These are phyloP conservation scores for Microcebus lehilahytsara DNA, from an alignment of 2,113 vertebrate species.

Conservation along the genomic window DNA sequence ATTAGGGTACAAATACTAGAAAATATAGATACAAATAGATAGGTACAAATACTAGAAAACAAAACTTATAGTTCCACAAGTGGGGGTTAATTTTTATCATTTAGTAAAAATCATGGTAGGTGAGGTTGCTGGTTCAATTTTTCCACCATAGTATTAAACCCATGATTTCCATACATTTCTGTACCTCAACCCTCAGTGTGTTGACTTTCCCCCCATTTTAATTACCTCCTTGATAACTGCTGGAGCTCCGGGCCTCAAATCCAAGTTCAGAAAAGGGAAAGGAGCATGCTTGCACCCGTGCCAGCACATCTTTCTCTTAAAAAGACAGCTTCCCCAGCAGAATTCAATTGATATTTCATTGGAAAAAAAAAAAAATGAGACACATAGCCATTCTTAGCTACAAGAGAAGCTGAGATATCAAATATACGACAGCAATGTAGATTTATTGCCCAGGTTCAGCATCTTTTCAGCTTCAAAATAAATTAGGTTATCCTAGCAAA, in stretches of 20 bases:
- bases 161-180: background rate
- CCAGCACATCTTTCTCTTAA: background rate
- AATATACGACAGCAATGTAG: background rate
- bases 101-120: background rate
- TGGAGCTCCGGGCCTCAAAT: background rate
- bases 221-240: background rate
- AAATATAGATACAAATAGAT: background rate
- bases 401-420: background rate
- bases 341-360: background rate
- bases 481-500: background rate
- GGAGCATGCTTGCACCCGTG: background rate
- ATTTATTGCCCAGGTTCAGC: background rate
- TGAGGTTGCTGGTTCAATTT: background rate
- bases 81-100: background rate
- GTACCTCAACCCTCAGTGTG: background rate
- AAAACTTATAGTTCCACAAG: background rate
- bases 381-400: background rate
- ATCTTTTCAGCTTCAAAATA: background rate
- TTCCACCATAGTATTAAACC: background rate
- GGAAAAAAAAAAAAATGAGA: background rate
- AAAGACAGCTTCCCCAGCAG: background rate
- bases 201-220: background rate
- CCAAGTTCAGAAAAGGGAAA: background rate
- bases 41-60: background rate
- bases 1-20: background rate